These are phyloP conservation scores for Paratrypauchen microcephalus DNA, from an alignment of 2,797 vertebrate species.

Conservation along the genomic window DNA sequence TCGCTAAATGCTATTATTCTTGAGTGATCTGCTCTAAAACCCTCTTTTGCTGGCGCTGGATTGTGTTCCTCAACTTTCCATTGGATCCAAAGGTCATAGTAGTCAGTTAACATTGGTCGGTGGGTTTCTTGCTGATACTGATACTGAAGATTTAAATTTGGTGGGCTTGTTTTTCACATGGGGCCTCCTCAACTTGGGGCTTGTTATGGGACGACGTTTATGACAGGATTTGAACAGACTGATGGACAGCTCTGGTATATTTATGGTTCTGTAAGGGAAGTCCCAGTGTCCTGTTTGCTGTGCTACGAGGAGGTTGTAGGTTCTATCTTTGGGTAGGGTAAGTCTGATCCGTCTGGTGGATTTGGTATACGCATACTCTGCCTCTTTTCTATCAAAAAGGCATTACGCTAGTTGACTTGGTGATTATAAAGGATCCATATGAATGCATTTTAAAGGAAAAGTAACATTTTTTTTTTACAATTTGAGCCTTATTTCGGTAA, in stretches of 20 bases:
- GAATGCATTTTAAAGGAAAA: too few relatives aligned
- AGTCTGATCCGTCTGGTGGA: too few relatives aligned
- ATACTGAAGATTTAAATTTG: conserved; percentile 15
- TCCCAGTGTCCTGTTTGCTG: neutral
- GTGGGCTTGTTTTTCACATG: conserved; percentile 4
- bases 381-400: too few relatives aligned
- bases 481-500: too few relatives aligned
- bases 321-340: too few relatives aligned
- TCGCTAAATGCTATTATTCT: conserved; percentile 33
- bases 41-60: conserved; percentile 31
- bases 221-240: conserved; percentile 1
- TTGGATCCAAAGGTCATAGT: conserved; percentile 56
- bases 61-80: conserved; percentile 46
- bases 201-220: conserved; percentile 7
- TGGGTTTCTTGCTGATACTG: conserved; percentile 20
- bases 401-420: too few relatives aligned
- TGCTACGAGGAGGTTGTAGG: too few relatives aligned
- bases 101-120: conserved; percentile 31
- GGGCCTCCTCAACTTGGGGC: neutral
- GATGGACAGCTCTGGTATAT: conserved; percentile 10
- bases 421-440: too few relatives aligned
- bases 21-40: conserved; percentile 42
- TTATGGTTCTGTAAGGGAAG: neutral
- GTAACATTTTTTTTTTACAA: too few relatives aligned
- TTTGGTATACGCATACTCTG: too few relatives aligned